These are phyloP conservation scores for Syngnathus acus DNA, from an alignment of 2,797 vertebrate genomes.

Conservation along the genomic window DNA sequence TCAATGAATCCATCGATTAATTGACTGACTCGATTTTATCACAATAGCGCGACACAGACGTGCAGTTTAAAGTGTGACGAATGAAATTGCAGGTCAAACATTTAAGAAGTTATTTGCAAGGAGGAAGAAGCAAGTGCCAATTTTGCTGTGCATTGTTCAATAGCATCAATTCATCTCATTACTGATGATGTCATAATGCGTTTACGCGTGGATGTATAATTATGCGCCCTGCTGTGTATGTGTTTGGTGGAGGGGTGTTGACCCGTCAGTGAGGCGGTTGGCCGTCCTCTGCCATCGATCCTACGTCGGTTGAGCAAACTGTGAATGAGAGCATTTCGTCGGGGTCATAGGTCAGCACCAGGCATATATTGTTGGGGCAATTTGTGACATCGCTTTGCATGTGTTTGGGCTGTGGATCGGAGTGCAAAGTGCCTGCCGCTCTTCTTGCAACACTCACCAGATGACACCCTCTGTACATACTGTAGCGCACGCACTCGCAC, in stretches of 20 bases:
- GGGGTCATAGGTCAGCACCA: constrained; percentile 51
- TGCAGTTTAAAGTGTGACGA: neutral
- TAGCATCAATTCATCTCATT: neutral
- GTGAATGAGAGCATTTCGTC: constrained; percentile 50
- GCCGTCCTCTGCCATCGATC: constrained; percentile 36
- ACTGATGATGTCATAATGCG: neutral
- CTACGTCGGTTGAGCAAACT: constrained; percentile 39
- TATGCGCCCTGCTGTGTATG: constrained; percentile 3
- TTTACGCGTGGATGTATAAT: constrained; percentile 4
- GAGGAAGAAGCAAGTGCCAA: neutral
- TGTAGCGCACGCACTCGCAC: constrained; percentile 9
- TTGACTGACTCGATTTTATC: too few species aligned
- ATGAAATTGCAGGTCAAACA: neutral
- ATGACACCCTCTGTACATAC: constrained; percentile 26
- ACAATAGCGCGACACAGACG: neutral
- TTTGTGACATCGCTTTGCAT: constrained; percentile 24
- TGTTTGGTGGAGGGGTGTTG: constrained; percentile 1
- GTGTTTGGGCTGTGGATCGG: constrained; percentile 30
- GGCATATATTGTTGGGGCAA: constrained; percentile 24
- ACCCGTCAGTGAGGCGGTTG: constrained; percentile 36
- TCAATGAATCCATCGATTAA: too few species aligned
- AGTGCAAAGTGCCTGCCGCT: constrained; percentile 31
- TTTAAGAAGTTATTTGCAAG: neutral
- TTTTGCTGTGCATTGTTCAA: too few species aligned
- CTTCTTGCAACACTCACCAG: constrained; percentile 25